Base-by-base conservation (phyloP, 1,140 invertebrate species). In the Sipha flava region DNA sequence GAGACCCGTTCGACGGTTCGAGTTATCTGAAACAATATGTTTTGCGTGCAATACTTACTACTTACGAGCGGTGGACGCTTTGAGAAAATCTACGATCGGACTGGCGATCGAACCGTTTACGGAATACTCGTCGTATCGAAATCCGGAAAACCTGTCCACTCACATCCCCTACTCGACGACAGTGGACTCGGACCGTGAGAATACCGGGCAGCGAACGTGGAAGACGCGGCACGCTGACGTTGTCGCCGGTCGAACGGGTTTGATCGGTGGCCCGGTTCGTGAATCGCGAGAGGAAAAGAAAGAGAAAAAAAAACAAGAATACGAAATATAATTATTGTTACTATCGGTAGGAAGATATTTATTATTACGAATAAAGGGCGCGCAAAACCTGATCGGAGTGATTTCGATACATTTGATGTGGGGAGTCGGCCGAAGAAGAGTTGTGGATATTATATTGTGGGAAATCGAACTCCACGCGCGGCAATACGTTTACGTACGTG, bases 161-260 rank as follows among this genome's bases (percentile, higher is more conserved):
- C 9, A 10, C 64, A 43, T 66, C 64, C 64, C 64, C 64, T 66
- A 66, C 37, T 1, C 26, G 54, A 9, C 57, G 34, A n/a, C 37
- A 40, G 37, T n/a, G n/a, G n/a, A n/a, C n/a, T 68, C 64, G 40
- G 23, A 70, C 66, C 66, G 66, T 70, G 66, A 70, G 66, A 70
- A 70, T n/a, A 26, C 18, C 9, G 21, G 18, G 21, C 21, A 0
- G 21, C 21, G 40, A 68, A 16, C 40, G 40, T 45, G 5, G 37
- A 70, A 70, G 66, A 47, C 66, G 16, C 37, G 4, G 10, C 21
- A 59, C 54, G 54, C 9, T 21, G 31, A n/a, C 62, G 31, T 34
- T 1, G 4, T 26, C 21, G 14, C 66, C 66, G 66, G 66, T 70
- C 66, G 66, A 47, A 70, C 66, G 66, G 66, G 66, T 70, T 70